A percentile compares a stretch with the other conserved stretches of the same genome.
phyloP scores from a whole-genome alignment of 2,888 invertebrate genomes.

The Dione vanillae region DNA sequence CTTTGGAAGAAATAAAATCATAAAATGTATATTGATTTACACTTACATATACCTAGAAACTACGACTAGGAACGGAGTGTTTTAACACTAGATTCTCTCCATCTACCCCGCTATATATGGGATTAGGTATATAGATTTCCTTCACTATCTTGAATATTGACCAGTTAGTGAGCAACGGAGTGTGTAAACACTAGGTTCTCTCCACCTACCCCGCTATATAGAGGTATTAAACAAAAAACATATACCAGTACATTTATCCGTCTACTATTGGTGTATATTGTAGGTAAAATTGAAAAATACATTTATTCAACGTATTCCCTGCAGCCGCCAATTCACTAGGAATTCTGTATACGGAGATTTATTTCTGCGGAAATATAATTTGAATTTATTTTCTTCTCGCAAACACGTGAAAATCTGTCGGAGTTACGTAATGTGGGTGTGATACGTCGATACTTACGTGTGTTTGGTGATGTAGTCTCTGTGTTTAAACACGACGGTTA shows the following conservation, averaged over 20 bases:
- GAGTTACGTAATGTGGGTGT: slow-evolving; percentile 19
- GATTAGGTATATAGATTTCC: no score
- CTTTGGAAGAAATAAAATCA: no score
- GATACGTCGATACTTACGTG: slow-evolving; percentile 1
- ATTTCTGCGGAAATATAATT: slow-evolving; percentile 38
- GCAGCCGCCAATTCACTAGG: slow-evolving; percentile 38
- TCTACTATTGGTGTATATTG: slow-evolving; percentile 28
- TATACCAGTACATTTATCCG: slow-evolving; percentile 21
- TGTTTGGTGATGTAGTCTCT: background rate
- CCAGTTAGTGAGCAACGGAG: no score
- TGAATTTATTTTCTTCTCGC: slow-evolving; percentile 37
- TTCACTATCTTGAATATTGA: no score
- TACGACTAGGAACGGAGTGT: background rate
- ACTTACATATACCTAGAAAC: no score
- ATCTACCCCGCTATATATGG: no score
- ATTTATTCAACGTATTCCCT: slow-evolving; percentile 45
- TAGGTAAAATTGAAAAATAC: slow-evolving; percentile 44
- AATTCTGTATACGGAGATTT: slow-evolving; percentile 39
- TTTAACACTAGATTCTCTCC: background rate
- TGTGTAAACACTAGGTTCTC: background rate
- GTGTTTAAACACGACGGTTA: no score
- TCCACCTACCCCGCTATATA: no score
- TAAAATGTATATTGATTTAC: no score
- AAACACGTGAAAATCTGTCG: slow-evolving; percentile 24
- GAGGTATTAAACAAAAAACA: background rate